These are phyloP conservation scores for Calliopsis andreniformis DNA, from an alignment of 1,140 invertebrate genomes.

Conservation along the genomic window DNA sequence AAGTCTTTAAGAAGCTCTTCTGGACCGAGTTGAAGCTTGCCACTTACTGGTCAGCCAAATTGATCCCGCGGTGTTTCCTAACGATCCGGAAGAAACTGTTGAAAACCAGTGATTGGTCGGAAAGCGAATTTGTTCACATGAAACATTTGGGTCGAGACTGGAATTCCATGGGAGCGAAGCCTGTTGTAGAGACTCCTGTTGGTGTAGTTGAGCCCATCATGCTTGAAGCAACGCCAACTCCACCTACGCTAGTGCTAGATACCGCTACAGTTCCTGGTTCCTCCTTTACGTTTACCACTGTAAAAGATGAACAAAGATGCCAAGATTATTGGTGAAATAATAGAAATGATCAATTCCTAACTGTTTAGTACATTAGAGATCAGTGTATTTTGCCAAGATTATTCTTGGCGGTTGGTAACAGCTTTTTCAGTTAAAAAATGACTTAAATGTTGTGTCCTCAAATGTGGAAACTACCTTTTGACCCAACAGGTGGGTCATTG, in stretches of 20 bases:
- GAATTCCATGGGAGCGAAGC: conserved; percentile 74
- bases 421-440: too few relatives aligned
- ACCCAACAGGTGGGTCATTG: too few relatives aligned
- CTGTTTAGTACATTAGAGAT: too few relatives aligned
- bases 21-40: neutral
- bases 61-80: neutral
- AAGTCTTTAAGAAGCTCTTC: neutral
- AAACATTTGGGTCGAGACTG: conserved; percentile 77
- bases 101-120: too few relatives aligned
- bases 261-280: conserved; percentile 74
- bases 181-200: conserved; percentile 72
- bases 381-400: too few relatives aligned
- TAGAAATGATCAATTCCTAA: too few relatives aligned
- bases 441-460: too few relatives aligned
- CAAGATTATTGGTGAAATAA: too few relatives aligned
- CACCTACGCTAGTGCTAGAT: conserved; percentile 66
- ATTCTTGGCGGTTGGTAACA: too few relatives aligned
- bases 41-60: neutral
- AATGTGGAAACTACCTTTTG: too few relatives aligned
- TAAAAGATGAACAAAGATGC: conserved; percentile 15
- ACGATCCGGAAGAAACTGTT: neutral
- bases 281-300: conserved; percentile 79
- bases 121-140: conserved; percentile 68
- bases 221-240: conserved; percentile 67
- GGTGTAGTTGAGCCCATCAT: conserved; percentile 72